Evolutionary conservation across 1,140 invertebrate genomes (phyloP), one percentile per base, ranked within the genome.

Genomic region (Caligus rogercresseyi): DNA sequence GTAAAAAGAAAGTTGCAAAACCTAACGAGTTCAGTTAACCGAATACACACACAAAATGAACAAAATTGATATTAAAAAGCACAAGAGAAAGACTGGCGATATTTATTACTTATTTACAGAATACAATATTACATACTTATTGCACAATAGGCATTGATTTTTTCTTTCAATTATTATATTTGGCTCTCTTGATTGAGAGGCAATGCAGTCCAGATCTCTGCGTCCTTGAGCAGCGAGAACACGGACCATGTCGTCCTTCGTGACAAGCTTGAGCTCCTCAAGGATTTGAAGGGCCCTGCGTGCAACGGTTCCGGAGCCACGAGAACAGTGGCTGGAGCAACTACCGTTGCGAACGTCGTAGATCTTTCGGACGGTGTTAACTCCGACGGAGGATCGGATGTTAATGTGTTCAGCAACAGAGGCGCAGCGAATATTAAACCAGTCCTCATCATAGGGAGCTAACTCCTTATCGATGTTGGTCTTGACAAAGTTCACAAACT

Each of bases 401-500:
- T 98, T 98, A 69, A 98, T 83, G 72, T 96, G 93, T 67, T 94
- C 78, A 54, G 92, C 84, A 55, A 95, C 78, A 15, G 90, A 89
- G 61, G 92, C 89, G 76, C 90, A 91, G 67, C 95, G 79, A 51
- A 86, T 85, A 72, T 89, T 97, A 73, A 88, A 98, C 94, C 94
- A 98, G 71, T 98, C 95, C 56, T 89, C 86, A 74, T 98, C 91
- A 69, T 92, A 94, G 0, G 95, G 95, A 52, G 93, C 89, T 67
- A 98, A 75, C 75, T 98, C 94, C 77, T 98, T 98, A 78, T 84
- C 88, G 68, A 83, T 81, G 59, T 84, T 91, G 19, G 89, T 88
- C 74, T 98, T 98, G 0, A 98, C 90, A 56, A 97, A 79, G 74
- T 98, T 92, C 66, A 90, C 84, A 83, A 93, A 96, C 72, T 98